phyloP scores from a whole-genome alignment of 2,113 vertebrate species.

The Otis tarda region DNA sequence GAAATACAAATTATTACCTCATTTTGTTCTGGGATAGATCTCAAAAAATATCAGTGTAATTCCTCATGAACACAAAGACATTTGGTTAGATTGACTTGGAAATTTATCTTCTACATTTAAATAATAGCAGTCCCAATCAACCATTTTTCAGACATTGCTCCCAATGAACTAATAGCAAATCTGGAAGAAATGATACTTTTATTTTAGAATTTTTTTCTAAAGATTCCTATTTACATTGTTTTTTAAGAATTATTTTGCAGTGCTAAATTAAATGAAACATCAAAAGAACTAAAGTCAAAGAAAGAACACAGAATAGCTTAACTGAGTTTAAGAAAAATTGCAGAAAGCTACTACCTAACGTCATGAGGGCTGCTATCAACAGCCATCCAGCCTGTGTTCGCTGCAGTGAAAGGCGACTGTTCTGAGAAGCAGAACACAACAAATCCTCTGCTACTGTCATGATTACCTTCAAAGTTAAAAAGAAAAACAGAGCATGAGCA shows the following conservation, averaged over 20 bases:
- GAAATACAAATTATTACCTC: neutral
- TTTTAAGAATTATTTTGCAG: neutral
- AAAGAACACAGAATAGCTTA: neutral
- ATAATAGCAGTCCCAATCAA: neutral
- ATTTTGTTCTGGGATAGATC: neutral
- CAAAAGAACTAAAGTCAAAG: neutral
- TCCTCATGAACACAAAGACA: neutral
- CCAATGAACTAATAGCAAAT: neutral
- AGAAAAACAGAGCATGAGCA: conserved; percentile 1
- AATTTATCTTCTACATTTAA: neutral
- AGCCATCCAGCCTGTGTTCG: conserved; percentile 91
- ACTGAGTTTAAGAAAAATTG: neutral
- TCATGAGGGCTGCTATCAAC: conserved; percentile 86
- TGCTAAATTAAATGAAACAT: neutral
- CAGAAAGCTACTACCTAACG: conserved; percentile 79
- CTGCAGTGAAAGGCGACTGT: conserved; percentile 87
- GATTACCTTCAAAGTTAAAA: conserved; percentile 78
- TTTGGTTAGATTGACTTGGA: neutral
- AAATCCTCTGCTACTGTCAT: conserved; percentile 88
- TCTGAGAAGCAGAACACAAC: conserved; percentile 89
- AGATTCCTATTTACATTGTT: neutral
- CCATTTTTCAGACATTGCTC: neutral
- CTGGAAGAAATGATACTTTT: neutral
- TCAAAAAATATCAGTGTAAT: neutral
- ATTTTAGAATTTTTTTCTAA: neutral